A percentile compares a stretch with the other conserved stretches of the same genome.
These are phyloP conservation scores for Adrianichthys oophorus DNA, from an alignment of 2,797 vertebrate genomes.

Conservation along the genomic window DNA sequence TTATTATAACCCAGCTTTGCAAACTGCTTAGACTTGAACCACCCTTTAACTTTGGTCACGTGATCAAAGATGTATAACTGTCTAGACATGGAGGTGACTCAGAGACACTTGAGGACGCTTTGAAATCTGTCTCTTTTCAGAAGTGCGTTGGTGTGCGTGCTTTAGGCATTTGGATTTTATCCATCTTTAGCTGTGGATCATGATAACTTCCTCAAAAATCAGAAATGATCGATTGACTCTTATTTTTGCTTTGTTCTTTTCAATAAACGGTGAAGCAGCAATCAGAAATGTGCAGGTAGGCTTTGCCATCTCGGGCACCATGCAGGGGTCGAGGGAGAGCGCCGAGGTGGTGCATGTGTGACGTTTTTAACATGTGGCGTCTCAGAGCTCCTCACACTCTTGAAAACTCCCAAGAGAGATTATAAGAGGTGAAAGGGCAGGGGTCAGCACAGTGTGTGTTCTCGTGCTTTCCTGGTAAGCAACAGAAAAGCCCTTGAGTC, in stretches of 20 bases:
- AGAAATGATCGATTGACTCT: background rate
- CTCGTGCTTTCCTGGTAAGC: constrained; percentile 26
- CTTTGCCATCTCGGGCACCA: constrained; percentile 5
- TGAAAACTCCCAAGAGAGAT: constrained; percentile 51
- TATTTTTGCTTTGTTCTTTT: background rate
- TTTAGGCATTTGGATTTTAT: too few relatives aligned
- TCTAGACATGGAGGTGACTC: too few relatives aligned
- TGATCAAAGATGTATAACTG: too few relatives aligned
- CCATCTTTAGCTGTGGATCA: too few relatives aligned
- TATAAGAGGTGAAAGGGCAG: constrained; percentile 54
- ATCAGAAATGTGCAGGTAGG: constrained; percentile 2
- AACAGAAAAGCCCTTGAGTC: constrained; percentile 44
- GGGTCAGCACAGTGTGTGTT: constrained; percentile 30
- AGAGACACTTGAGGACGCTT: too few relatives aligned
- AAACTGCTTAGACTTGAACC: too few relatives aligned
- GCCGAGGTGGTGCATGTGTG: constrained; percentile 11
- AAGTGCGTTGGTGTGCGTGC: too few relatives aligned
- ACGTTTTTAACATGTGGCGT: constrained; percentile 42
- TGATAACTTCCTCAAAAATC: background rate
- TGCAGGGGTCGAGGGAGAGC: constrained; percentile 4
- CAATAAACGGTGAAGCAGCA: background rate
- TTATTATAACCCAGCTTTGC: too few relatives aligned
- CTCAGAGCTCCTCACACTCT: constrained; percentile 26
- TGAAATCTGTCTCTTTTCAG: too few relatives aligned
- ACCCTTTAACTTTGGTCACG: too few relatives aligned